Conservation (phyloP, 2,888 invertebrate genomes). For the Gryllus longicercus region DNA sequence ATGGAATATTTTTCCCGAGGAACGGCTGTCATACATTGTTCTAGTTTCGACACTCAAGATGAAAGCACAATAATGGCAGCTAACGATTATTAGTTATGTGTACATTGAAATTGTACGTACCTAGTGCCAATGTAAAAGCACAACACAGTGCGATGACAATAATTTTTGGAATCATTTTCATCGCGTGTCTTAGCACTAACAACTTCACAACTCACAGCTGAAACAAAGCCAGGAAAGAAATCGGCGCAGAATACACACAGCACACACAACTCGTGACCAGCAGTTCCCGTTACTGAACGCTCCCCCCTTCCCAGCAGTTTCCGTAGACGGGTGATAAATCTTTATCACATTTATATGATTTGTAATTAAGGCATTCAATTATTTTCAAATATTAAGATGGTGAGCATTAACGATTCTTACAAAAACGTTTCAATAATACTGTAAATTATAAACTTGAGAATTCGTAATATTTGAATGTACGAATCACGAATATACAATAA, state of each 20-base stretch:
- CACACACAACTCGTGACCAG: slow-evolving; percentile 26
- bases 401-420: too few relatives aligned
- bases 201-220: background rate
- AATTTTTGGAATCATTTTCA: background rate
- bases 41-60: too few relatives aligned
- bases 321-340: too few relatives aligned
- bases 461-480: too few relatives aligned
- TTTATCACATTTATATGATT: too few relatives aligned
- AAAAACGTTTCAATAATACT: too few relatives aligned
- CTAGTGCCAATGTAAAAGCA: background rate
- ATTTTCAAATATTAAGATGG: too few relatives aligned
- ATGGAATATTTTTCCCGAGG: too few relatives aligned
- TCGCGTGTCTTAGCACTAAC: background rate
- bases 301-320: background rate
- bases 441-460: too few relatives aligned
- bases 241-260: background rate
- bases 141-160: background rate
- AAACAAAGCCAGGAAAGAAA: slow-evolving; percentile 19
- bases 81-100: background rate
- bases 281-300: background rate
- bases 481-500: too few relatives aligned
- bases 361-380: too few relatives aligned
- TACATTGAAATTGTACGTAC: background rate
- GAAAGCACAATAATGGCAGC: background rate
- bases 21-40: too few relatives aligned